A percentile compares a stretch with the other conserved stretches of the same genome.
These are phyloP conservation scores for Strix uralensis DNA, from an alignment of 2,113 vertebrate species.

Conservation along the genomic window DNA sequence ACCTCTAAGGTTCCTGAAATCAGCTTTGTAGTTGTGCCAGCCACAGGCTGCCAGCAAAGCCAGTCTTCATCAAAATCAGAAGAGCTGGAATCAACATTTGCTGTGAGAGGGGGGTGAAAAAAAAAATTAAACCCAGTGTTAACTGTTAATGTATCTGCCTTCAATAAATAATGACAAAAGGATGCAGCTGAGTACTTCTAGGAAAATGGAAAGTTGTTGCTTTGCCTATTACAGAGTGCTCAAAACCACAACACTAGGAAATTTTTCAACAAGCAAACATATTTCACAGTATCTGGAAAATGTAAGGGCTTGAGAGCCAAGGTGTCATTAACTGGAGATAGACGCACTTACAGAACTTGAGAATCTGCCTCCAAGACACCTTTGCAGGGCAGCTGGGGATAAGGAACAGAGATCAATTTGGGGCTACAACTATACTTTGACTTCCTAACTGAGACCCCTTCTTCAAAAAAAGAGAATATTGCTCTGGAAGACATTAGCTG, in stretches of 20 bases:
- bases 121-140: conserved; percentile 17
- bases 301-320: not conserved
- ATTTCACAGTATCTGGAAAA: not conserved
- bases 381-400: not conserved
- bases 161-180: conserved; percentile 16
- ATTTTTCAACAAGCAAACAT: not conserved
- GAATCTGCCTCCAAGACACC: not conserved
- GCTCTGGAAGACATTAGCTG: not conserved
- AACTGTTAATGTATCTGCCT: conserved; percentile 19
- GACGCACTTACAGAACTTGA: not conserved
- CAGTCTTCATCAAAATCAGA: conserved; percentile 59
- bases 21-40: conserved; percentile 60
- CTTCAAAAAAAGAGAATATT: not conserved
- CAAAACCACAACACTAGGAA: conserved; percentile 2
- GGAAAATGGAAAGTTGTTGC: not conserved
- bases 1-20: conserved; percentile 40
- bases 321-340: not conserved
- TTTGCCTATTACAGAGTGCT: not conserved
- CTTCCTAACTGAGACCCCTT: not conserved
- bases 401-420: not conserved
- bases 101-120: not conserved
- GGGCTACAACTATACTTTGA: not conserved
- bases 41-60: conserved; percentile 47
- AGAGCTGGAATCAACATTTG: conserved; percentile 27
- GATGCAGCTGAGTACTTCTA: not conserved